These are phyloP conservation scores for Tympanuchus pallidicinctus DNA, from an alignment of 2,113 vertebrate genomes.

Conservation along the genomic window DNA sequence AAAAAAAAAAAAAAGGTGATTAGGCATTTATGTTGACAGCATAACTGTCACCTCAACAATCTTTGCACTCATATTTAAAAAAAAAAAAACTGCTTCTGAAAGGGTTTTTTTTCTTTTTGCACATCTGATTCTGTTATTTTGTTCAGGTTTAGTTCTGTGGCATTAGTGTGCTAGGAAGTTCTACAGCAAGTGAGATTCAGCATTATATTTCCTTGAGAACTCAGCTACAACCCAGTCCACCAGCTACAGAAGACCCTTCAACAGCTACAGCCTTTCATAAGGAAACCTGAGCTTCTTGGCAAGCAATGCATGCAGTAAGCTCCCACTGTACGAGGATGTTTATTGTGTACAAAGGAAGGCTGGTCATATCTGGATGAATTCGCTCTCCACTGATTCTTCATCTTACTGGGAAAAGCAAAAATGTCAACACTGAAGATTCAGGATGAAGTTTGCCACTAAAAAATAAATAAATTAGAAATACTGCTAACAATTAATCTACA, in stretches of 20 bases:
- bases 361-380: not conserved
- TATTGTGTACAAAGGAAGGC: not conserved
- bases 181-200: not conserved
- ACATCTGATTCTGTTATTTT: not conserved
- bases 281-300: not conserved
- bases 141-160: not conserved
- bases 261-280: not conserved
- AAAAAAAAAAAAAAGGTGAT: not conserved
- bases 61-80: not conserved
- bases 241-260: not conserved
- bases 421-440: not conserved
- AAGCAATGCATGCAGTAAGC: not conserved
- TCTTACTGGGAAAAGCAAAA: not conserved
- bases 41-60: not conserved
- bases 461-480: not conserved
- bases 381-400: not conserved
- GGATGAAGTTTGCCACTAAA: not conserved
- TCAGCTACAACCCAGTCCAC: not conserved
- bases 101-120: not conserved
- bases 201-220: accelerated
- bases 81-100: not conserved
- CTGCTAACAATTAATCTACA: not conserved
- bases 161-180: not conserved
- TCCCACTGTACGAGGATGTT: not conserved
- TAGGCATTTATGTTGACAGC: not conserved